Evolutionary conservation across 2,113 vertebrate species (phyloP).

Genomic region (Struthio camelus): DNA sequence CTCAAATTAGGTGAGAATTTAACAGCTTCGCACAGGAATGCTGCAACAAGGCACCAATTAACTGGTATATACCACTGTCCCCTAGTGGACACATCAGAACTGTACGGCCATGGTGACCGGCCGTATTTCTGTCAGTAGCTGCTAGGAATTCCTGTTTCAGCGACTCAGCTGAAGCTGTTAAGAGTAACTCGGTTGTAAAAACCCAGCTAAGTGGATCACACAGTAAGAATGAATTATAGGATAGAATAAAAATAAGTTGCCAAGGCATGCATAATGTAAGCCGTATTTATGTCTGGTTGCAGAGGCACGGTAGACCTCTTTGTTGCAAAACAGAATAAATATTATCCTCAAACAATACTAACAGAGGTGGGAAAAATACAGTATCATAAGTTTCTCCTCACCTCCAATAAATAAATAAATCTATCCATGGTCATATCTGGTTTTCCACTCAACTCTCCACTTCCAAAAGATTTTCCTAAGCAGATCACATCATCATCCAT

Average conservation of each 20-base stretch:
- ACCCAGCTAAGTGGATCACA: background rate
- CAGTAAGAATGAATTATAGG: background rate
- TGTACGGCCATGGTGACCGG: background rate
- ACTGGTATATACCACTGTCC: background rate
- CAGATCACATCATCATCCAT: background rate
- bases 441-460: background rate
- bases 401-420: background rate
- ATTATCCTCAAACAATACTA: background rate
- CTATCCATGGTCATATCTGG: background rate
- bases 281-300: background rate
- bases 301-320: background rate
- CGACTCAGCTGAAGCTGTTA: background rate
- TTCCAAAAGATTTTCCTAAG: background rate
- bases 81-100: background rate
- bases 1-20: conserved; percentile 8
- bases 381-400: background rate
- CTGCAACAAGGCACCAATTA: background rate
- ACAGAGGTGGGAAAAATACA: background rate
- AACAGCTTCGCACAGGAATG: background rate
- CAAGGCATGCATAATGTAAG: background rate
- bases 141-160: background rate
- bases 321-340: background rate
- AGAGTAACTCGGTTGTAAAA: background rate
- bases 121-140: rapidly evolving
- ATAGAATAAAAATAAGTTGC: background rate